Evolutionary conservation across 2,113 vertebrate species (phyloP), one percentile per base, ranked within the genome.

Genomic region (Alaudala cheleensis): DNA sequence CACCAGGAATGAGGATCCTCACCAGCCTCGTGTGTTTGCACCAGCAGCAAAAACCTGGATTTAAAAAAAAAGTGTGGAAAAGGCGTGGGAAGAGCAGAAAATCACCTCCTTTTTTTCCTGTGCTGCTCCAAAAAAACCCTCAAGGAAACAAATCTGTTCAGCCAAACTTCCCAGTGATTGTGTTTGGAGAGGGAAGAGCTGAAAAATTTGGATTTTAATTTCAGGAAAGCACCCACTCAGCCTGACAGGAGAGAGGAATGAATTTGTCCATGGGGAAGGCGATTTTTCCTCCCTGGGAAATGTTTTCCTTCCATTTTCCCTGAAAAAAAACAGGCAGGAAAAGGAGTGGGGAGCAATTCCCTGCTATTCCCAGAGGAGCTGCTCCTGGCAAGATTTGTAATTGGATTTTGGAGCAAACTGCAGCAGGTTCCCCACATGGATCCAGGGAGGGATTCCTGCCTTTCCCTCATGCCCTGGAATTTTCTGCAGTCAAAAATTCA

Each of bases 331-430:
- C 54, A 39, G 61, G 34, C 37, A 19, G 66, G 58, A 44, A 44
- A 89, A 66, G 3, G 24, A 33, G 15, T 8, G 16, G 10, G 49
- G 31, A 80, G 62, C 15, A 3, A 15, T 70, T 65, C 76, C 42
- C 24, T 47, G 31, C 50, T 58, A 1, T 67, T 81, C 69, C 84
- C 73, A 82, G 84, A 18, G 4, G 53, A 62, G 53, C 44, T 65
- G 69, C 60, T 73, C 56, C 16, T 37, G 31, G 3, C 1, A 7
- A 86, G 69, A n/a, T 14, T 6, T 0, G 0, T 3, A 37, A 7
- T 0, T 4, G 28, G 28, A 44, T 57, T 39, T n/a, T 22, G 56
- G 54, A 72, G 39, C 4, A 17, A 70, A 58, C 24, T 3, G 17
- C 51, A 50, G 78, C 47, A 25, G 37, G 12, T 5, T 81, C 51